Base-by-base conservation (phyloP, 2,888 invertebrate genomes). In the Cantharis flavilabris region DNA sequence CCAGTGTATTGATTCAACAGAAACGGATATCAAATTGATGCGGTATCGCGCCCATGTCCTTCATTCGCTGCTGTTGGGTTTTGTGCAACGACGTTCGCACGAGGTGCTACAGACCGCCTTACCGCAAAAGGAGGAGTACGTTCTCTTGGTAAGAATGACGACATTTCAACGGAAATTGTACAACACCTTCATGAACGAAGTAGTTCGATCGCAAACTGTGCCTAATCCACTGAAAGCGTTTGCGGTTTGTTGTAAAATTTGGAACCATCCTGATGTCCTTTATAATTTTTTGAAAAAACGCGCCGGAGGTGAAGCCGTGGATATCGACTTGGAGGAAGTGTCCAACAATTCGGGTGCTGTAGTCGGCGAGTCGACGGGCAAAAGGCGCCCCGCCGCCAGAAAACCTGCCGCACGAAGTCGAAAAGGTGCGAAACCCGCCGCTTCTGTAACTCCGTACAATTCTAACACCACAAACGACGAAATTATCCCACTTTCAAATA, bases 201-300 rank as follows among this genome's bases (percentile, higher is more conserved):
- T 97, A 1, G 95, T 97, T 0, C 91, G 96, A 23, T 94, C 94
- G 16, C 95, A 96, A 71, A 93, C 94, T 13, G 96, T 96, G 74
- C 96, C 97, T 28, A 99, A 99, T 90, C 98, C 99, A 0, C 90
- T 99, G 75, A 98, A 98, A 89, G 98, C 99, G 2, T 99, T 99
- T 88, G 97, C 99, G 18, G 98, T 99, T 76, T 99, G 99, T 87
- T 98, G 98, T 87, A 99, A 99, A 91, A 97, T 97, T 83, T 97
- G 97, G 97, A 97, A 97, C 87, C 97, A 97, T 89, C 97, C 97
- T 0, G 97, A 97, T 87, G 96, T 97, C 16, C 87, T 97, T 28
- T 97, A 96, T 86, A 94, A 97, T 86, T 97, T 96, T 86, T 88
- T 97, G 76, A 94, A 93, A 85, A 96, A 96, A 86, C 92, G 95